phyloP scores from a whole-genome alignment of 64 coral and sea anemone species.

The Catalaphyllia jardinei region DNA sequence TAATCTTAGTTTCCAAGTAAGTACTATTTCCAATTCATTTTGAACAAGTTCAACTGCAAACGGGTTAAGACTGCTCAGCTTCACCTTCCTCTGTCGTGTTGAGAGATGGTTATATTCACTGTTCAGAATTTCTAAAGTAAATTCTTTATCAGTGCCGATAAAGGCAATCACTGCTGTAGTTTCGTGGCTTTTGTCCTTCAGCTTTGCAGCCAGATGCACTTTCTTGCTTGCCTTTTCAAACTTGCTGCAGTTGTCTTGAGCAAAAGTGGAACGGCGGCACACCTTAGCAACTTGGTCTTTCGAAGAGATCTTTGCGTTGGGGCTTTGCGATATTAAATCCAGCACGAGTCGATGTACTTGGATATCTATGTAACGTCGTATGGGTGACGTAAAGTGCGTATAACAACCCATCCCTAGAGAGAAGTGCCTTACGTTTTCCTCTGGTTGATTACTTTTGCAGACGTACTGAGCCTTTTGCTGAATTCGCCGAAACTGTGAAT shows the following conservation, averaged over 20 bases:
- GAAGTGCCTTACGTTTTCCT: conserved; percentile 23
- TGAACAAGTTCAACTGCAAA: too few relatives aligned
- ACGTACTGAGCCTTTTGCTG: conserved; percentile 54
- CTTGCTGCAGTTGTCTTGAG: conserved; percentile 52
- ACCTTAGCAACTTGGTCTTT: conserved; percentile 47
- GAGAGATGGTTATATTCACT: conserved; percentile 1
- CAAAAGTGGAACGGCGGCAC: conserved; percentile 73
- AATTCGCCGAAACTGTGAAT: conserved; percentile 51
- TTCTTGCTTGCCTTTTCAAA: conserved; percentile 75
- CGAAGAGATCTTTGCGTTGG: too few relatives aligned
- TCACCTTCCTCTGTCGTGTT: conserved; percentile 32
- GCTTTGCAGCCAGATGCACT: conserved; percentile 42
- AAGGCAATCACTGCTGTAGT: conserved; percentile 11
- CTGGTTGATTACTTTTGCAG: neutral
- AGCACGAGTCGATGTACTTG: conserved; percentile 64
- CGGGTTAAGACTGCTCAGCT: conserved; percentile 23
- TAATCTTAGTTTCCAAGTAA: conserved; percentile 21
- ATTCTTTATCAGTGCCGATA: neutral
- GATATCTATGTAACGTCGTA: conserved; percentile 84
- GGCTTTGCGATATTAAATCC: neutral
- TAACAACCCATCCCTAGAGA: conserved; percentile 56
- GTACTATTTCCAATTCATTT: neutral
- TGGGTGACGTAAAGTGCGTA: conserved; percentile 87
- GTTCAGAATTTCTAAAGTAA: neutral
- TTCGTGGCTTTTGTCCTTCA: conserved; percentile 33